A percentile compares a stretch with the other conserved stretches of the same genome.
phyloP scores from a whole-genome alignment of 2,888 invertebrate genomes.

The Drosophila colorata region DNA sequence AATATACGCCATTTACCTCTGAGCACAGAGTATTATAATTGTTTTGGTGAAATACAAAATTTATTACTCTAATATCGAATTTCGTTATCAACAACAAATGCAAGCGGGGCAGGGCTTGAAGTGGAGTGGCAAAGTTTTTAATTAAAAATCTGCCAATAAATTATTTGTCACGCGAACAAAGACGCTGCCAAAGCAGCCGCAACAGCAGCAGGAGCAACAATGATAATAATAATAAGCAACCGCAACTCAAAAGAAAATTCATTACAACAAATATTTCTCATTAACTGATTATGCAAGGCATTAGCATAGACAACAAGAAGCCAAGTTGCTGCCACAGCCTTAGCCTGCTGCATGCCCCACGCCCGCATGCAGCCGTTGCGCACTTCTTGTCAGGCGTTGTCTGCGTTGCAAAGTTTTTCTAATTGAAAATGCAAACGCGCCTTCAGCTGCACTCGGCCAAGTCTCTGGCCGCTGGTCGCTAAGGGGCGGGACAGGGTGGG shows the following conservation, averaged over 20 bases:
- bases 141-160: constrained; percentile 79
- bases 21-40: constrained; percentile 2
- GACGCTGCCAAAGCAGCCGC: constrained; percentile 30
- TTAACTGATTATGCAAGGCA: constrained; percentile 79
- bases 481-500: constrained; percentile 24
- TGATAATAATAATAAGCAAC: constrained; percentile 51
- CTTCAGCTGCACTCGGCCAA: constrained; percentile 41
- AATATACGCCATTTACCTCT: background rate
- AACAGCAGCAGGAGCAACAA: constrained; percentile 40
- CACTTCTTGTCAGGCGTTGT: constrained; percentile 67
- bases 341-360: background rate
- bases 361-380: constrained; percentile 32
- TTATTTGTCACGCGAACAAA: constrained; percentile 70
- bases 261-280: constrained; percentile 79
- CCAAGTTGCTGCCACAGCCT: constrained; percentile 47
- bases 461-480: constrained; percentile 30
- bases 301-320: constrained; percentile 69
- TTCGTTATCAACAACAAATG: constrained; percentile 27
- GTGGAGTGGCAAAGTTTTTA: constrained; percentile 57
- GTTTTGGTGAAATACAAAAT: constrained; percentile 37
- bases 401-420: constrained; percentile 72
- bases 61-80: constrained; percentile 59
- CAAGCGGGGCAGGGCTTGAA: background rate
- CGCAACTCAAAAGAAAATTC: constrained; percentile 72
- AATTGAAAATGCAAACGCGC: constrained; percentile 78